Evolutionary conservation across 2,888 invertebrate species (phyloP).

Genomic region (Hydraecia micacea): DNA sequence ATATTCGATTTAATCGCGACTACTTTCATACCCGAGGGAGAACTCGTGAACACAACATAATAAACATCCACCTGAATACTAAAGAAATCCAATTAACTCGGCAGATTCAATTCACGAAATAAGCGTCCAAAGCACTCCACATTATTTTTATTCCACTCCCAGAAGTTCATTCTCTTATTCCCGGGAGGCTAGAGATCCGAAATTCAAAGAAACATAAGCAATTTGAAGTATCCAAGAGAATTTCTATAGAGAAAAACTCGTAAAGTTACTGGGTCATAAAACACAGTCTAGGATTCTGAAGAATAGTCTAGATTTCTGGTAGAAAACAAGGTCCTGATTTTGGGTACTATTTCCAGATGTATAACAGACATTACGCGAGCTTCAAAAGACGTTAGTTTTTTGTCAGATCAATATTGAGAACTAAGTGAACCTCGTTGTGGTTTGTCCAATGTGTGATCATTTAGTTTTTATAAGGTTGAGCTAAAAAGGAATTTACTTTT

Average conservation of each 20-base stretch:
- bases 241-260: conserved; percentile 53
- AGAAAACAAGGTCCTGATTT: conserved; percentile 52
- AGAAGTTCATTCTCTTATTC: conserved; percentile 53
- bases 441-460: conserved; percentile 49
- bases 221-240: conserved; percentile 37
- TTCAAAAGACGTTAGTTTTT: conserved; percentile 36
- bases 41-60: conserved; percentile 54
- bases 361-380: conserved; percentile 40
- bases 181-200: conserved; percentile 33
- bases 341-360: conserved; percentile 39
- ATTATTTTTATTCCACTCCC: conserved; percentile 55
- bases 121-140: conserved; percentile 40
- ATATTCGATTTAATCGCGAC: conserved; percentile 49
- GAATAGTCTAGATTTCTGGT: conserved; percentile 53
- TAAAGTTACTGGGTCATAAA: conserved; percentile 52
- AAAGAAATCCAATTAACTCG: conserved; percentile 62
- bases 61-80: conserved; percentile 53
- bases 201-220: conserved; percentile 51
- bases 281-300: conserved; percentile 40
- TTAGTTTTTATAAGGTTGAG: conserved; percentile 54
- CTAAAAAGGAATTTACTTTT: conserved; percentile 60
- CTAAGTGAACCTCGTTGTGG: conserved; percentile 41
- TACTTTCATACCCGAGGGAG: conserved; percentile 31
- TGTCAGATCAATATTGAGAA: conserved; percentile 39
- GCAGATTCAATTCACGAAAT: conserved; percentile 59